phyloP scores from a whole-genome alignment of 2,797 vertebrate species.

The Crypturellus tataupa region DNA sequence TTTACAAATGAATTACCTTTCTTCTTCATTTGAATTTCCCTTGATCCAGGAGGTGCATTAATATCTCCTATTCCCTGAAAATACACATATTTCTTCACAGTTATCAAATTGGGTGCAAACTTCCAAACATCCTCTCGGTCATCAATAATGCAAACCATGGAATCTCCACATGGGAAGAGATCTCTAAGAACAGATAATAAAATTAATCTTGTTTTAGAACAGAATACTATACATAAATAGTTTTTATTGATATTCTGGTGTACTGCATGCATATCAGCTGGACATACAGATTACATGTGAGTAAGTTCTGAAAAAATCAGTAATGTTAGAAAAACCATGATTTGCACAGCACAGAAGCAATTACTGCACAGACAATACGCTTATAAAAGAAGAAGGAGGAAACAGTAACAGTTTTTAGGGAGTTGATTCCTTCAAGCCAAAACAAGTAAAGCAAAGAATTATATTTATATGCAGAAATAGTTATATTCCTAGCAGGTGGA shows the following conservation, averaged over 20 bases:
- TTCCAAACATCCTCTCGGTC: constrained; percentile 99
- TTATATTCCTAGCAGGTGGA: not conserved
- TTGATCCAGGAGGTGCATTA: constrained; percentile 92
- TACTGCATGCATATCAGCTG: not conserved
- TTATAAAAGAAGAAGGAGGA: not conserved
- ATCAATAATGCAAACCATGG: constrained; percentile 99
- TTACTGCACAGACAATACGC: not conserved
- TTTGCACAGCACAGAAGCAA: not conserved
- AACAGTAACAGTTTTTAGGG: not conserved
- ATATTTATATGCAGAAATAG: not conserved
- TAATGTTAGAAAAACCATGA: not conserved
- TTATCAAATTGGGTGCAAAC: constrained; percentile 97
- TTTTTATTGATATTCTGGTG: not conserved
- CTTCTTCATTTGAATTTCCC: constrained; percentile 86
- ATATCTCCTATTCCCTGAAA: constrained; percentile 97
- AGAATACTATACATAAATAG: not conserved
- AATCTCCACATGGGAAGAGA: constrained; percentile 97
- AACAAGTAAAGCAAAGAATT: not conserved
- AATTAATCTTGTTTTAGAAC: not conserved
- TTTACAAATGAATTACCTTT: constrained; percentile 82
- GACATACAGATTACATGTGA: not conserved
- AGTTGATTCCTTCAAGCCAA: not conserved
- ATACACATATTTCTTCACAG: constrained; percentile 98
- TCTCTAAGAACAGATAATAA: constrained; percentile 82
- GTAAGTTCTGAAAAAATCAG: not conserved